Base-by-base conservation (phyloP, 2,888 invertebrate species). In the Ectemnius continuus region DNA sequence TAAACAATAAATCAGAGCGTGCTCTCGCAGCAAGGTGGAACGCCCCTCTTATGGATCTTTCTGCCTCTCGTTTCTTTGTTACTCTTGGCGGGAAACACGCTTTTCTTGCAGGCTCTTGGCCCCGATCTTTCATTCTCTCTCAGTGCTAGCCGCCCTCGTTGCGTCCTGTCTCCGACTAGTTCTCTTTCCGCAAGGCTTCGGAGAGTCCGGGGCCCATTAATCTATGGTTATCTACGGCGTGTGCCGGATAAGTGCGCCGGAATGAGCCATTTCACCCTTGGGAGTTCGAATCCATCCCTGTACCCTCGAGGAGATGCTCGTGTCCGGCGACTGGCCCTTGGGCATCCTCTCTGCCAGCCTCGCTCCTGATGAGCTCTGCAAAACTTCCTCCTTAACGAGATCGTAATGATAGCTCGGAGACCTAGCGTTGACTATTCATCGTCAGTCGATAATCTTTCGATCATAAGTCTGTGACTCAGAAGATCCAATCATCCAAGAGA, bases 251-350 rank as follows among this genome's bases (percentile, higher is more conserved):
- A 91, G 91, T 90, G 87, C 88, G 87, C 82, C 85, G 86, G 90
- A 91, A 91, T 91, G 91, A 91, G 88, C 90, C 90, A 91, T 91
- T 88, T 90, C 89, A 88, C 91, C 91, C 91, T 86, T 90, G 91
- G 90, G 91, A 90, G 80, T 89, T 89, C 81, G 88, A 80, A 83
- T 83, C 82, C 82, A 80, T 81, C 83, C 36, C 81, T 83, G 79
- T 78, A 80, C 81, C 81, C 83, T 83, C 81, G 83, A 83, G 77
- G 76, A 81, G 78, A 75, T 79, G 79, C 66, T 81, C 78, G 78
- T 76, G 78, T 76, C 84, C 72, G 77, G 73, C 78, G 81, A 82
- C 80, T 82, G 85, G 88, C 89, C 88, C 87, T 84, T 85, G 87
- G 88, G 87, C 88, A 86, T 86, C 86, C 80, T 80, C 79, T 75